A percentile compares a stretch with the other conserved stretches of the same genome.
Conservation (phyloP, 2,797 vertebrate species). For the Sebastes variabilis region DNA sequence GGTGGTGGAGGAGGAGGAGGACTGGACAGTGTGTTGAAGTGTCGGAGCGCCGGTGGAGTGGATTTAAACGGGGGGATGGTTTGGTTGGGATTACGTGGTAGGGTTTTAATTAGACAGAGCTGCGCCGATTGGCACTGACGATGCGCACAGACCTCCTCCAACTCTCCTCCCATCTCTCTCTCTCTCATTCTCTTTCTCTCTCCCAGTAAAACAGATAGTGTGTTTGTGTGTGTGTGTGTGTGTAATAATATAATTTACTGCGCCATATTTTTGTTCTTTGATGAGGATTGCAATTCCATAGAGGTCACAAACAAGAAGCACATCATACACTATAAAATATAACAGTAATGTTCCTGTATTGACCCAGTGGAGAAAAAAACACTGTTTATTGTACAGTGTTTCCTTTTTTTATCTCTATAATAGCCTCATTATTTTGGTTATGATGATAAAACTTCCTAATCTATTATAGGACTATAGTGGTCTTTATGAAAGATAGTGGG, state of each 20-base stretch:
- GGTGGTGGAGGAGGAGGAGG: too few species aligned
- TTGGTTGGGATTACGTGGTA: constrained; percentile 79
- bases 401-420: not conserved
- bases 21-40: constrained; percentile 41
- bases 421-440: not conserved
- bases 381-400: not conserved
- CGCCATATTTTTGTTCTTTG: not conserved
- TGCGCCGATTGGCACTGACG: constrained; percentile 75
- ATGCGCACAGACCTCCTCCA: constrained; percentile 62
- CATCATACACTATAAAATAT: not conserved
- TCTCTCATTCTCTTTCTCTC: not conserved
- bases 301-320: not conserved
- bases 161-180: not conserved
- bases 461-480: not conserved
- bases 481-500: not conserved
- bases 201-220: not conserved
- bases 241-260: constrained; percentile 4
- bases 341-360: not conserved
- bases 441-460: not conserved
- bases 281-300: not conserved
- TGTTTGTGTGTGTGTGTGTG: not conserved
- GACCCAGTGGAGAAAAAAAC: not conserved
- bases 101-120: constrained; percentile 81
- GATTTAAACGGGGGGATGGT: constrained; percentile 82
- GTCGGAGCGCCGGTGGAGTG: constrained; percentile 66